Percentiles rank a stretch among this genome's conserved stretches.
Conservation (phyloP, 1,140 invertebrate genomes). For the Drosophila teissieri region DNA sequence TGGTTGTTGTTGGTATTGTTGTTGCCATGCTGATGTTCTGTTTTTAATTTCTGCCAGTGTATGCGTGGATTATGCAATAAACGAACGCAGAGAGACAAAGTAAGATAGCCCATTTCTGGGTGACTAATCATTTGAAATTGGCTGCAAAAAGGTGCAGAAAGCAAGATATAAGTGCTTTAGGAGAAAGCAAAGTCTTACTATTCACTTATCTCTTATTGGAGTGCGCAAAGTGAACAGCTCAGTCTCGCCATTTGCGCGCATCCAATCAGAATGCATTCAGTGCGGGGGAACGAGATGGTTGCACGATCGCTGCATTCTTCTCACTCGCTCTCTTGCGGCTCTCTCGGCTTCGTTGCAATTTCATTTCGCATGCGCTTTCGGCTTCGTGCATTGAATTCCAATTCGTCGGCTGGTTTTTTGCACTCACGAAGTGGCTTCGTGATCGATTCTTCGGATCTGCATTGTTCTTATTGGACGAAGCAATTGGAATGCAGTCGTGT, state of each 20-base stretch:
- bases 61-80: slow-evolving; percentile 45
- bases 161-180: not conserved
- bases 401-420: slow-evolving; percentile 54
- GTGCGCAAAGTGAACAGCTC: not conserved
- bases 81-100: slow-evolving; percentile 29
- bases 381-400: slow-evolving; percentile 71
- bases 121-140: slow-evolving; percentile 40
- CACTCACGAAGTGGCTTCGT: slow-evolving; percentile 49
- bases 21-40: slow-evolving; percentile 25
- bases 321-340: slow-evolving; percentile 1
- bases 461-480: slow-evolving; percentile 25
- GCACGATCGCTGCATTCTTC: slow-evolving; percentile 32
- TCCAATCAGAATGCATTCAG: slow-evolving; percentile 51
- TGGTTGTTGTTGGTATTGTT: not conserved
- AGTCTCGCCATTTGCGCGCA: slow-evolving; percentile 48
- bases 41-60: slow-evolving; percentile 36
- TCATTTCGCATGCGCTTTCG: slow-evolving; percentile 62
- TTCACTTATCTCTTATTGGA: not conserved
- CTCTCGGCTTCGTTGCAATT: slow-evolving; percentile 54
- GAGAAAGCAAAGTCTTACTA: not conserved
- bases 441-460: slow-evolving; percentile 8
- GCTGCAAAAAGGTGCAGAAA: slow-evolving; percentile 40
- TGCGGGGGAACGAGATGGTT: slow-evolving; percentile 1
- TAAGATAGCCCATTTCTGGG: slow-evolving; percentile 32
- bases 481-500: slow-evolving; percentile 17